Evolutionary conservation across 1,140 invertebrate species (phyloP), one percentile per base, ranked within the genome.

Genomic region (Phymastichus coffea): DNA sequence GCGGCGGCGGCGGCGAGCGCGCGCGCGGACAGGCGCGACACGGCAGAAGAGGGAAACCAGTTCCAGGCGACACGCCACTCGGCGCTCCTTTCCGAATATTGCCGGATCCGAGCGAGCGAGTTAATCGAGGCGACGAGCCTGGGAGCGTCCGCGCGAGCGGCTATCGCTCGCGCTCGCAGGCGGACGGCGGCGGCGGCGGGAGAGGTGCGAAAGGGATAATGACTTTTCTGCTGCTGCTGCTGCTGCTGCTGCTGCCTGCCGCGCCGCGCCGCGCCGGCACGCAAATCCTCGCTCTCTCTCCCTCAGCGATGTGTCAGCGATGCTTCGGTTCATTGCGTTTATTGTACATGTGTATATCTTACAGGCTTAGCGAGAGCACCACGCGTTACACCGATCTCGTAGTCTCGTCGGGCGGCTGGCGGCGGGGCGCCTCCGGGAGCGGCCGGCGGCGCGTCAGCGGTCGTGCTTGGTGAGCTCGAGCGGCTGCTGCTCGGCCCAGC

Each of bases 391-490:
- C n/a, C n/a, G n/a, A n/a, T n/a, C n/a, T n/a, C n/a, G n/a, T n/a
- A 30, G 28, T 6, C 28, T 30, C 28, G 28, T 30, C 28, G 28
- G 12, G 28, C 12, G 4, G 0, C 10, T 12, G 8, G 37, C 7
- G 7, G n/a, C n/a, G n/a, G n/a, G n/a, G n/a, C n/a, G n/a, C n/a
- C n/a, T n/a, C n/a, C n/a, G n/a, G n/a, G n/a, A n/a, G n/a, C n/a
- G n/a, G n/a, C n/a, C n/a, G n/a, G n/a, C 8, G n/a, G 38, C 17
- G n/a, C 38, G 12, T 61, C 53, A 61, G 53, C 78, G 77, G 65
- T 79, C 77, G 63, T 79, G 78, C 53, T 80, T 80, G 22, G 77
- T 80, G 12, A 80, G 66, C 61, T 80, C 78, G 14, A 79, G 65
- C 1, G 78, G 78, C 44, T 80, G 78, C 53, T 79, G 78, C 40